Conservation (phyloP, 1,140 invertebrate species). For the Phymastichus coffea region DNA sequence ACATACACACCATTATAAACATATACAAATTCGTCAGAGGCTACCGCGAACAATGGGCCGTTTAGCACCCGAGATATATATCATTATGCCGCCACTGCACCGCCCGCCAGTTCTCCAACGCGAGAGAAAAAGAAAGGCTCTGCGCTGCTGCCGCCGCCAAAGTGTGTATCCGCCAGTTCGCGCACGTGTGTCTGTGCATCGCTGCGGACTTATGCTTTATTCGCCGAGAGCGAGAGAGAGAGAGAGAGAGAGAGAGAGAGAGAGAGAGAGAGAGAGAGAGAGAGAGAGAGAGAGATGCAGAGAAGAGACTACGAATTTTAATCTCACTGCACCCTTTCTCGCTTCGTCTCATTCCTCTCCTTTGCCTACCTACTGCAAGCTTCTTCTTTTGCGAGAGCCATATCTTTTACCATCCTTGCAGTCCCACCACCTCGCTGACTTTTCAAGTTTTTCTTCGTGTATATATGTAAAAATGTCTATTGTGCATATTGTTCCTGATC, state of each 20-base stretch:
- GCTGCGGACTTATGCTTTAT: slow-evolving; percentile 35
- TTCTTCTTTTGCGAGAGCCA: too few species aligned
- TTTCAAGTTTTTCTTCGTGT: too few species aligned
- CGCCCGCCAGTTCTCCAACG: slow-evolving; percentile 11
- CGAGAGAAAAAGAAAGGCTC: slow-evolving; percentile 32
- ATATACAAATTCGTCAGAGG: slow-evolving; percentile 58
- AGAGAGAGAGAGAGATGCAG: too few species aligned
- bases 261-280: too few species aligned
- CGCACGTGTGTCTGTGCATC: background rate
- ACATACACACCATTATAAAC: slow-evolving; percentile 56
- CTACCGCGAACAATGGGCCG: slow-evolving; percentile 54
- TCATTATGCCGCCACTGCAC: slow-evolving; percentile 47
- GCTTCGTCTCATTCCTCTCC: background rate
- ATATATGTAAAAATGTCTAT: too few species aligned
- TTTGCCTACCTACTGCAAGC: slow-evolving; percentile 32
- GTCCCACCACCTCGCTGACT: too few species aligned
- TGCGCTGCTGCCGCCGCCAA: slow-evolving; percentile 25
- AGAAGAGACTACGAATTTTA: slow-evolving; percentile 36
- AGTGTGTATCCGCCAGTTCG: too few species aligned
- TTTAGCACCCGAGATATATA: slow-evolving; percentile 56
- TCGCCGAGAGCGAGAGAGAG: slow-evolving; percentile 11
- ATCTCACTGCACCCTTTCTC: slow-evolving; percentile 31
- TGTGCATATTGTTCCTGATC: too few species aligned
- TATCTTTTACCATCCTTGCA: too few species aligned
- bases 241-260: background rate